Evolutionary conservation across 2,888 invertebrate genomes (phyloP).

Genomic region (Ochlodes sylvanus): DNA sequence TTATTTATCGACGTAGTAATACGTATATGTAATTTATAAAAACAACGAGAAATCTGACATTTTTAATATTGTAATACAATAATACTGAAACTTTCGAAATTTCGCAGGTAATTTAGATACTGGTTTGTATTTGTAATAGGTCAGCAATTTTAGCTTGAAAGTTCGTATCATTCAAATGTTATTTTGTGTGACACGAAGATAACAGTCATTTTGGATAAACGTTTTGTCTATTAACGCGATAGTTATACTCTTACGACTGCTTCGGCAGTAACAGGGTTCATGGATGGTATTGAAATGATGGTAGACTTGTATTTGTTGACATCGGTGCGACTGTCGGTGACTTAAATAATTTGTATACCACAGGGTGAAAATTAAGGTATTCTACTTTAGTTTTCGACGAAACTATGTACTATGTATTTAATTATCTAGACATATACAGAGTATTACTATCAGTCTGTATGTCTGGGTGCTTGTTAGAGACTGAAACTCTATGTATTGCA

Average conservation of each 20-base stretch:
- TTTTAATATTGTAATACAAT: background rate
- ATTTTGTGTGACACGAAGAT: conserved; percentile 16
- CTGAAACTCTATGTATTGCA: no score
- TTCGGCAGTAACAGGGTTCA: background rate
- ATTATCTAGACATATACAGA: no score
- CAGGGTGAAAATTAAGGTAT: no score
- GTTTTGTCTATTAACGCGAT: conserved; percentile 23
- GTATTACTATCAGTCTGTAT: no score
- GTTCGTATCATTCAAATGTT: conserved; percentile 15
- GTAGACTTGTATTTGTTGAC: background rate
- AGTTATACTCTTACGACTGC: background rate
- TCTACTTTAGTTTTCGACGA: no score
- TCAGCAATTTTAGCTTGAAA: conserved; percentile 1
- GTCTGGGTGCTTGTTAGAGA: no score
- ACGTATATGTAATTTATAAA: no score
- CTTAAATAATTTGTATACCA: no score
- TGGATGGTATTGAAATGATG: background rate
- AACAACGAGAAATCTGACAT: no score
- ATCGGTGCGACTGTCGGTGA: background rate
- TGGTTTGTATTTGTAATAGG: background rate
- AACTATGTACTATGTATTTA: no score
- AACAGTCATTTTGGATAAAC: conserved; percentile 14
- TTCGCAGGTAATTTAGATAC: background rate
- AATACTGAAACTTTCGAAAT: background rate
- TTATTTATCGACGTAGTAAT: no score